phyloP scores from a whole-genome alignment of 2,797 vertebrate genomes.

The Potorous gilbertii region DNA sequence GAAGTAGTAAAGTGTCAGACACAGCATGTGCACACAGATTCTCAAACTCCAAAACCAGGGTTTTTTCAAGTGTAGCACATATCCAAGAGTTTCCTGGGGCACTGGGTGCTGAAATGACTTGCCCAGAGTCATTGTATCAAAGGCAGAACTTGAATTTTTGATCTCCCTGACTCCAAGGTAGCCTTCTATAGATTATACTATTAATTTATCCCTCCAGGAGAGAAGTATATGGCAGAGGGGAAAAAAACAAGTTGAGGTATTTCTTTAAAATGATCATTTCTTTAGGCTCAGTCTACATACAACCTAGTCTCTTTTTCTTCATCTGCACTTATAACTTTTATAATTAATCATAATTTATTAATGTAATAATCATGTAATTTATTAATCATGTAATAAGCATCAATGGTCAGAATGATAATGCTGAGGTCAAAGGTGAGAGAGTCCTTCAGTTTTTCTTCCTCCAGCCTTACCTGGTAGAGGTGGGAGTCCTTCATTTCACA shows the following conservation, averaged over 20 bases:
- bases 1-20: background rate
- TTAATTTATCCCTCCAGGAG: background rate
- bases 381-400: background rate
- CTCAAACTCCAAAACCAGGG: background rate
- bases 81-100: background rate
- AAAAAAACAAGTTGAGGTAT: slow-evolving; percentile 10
- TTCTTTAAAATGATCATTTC: slow-evolving; percentile 20
- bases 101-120: background rate
- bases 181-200: background rate
- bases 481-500: background rate
- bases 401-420: background rate
- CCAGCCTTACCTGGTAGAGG: background rate
- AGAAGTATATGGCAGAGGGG: background rate
- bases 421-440: background rate
- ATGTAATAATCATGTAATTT: too few species aligned
- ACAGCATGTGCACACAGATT: background rate
- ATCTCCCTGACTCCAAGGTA: background rate
- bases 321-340: background rate
- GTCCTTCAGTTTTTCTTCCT: background rate
- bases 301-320: background rate
- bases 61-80: background rate
- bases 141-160: background rate
- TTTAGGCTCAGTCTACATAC: slow-evolving; percentile 1
- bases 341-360: too few species aligned
- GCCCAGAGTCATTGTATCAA: background rate